Evolutionary conservation across 2,113 vertebrate species (phyloP), one percentile per base, ranked within the genome.

Genomic region (Agelaius phoeniceus): DNA sequence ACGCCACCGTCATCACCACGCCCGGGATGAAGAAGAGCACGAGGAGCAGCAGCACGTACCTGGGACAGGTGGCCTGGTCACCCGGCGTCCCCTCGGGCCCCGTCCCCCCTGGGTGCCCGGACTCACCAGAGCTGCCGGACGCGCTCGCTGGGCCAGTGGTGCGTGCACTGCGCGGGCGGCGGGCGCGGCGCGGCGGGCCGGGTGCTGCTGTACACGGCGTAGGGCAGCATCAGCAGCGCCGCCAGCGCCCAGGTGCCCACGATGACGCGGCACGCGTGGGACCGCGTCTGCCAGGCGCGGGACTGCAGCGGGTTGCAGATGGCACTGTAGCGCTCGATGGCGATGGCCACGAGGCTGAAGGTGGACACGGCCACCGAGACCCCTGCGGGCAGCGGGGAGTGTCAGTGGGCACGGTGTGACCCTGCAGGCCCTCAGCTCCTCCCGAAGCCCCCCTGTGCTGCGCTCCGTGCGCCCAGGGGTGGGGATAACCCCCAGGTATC

Each of bases 251-350:
- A 99, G 2, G 99, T 99, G 55, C 98, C 97, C 2, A 98, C 97
- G 23, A 99, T 99, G 85, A 99, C 99, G 9, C 99, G 98, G 91
- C 98, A 98, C 16, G 99, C 99, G 3, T 99, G 99, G 33, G 99
- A 99, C 28, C 98, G 98, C 0, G 99, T 99, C 97, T 99, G 99
- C 99, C 99, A 99, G 54, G 98, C 98, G 1, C 99, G 98, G 1
- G 99, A 99, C 96, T 99, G 99, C 92, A 99, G 97, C 4, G 99
- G 99, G 93, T 99, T 99, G 95, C 99, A 99, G 97, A 99, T 99
- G 96, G 99, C 99, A 35, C 99, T 99, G 98, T 99, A 99, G 61
- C 99, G 98, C 95, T 99, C 99, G 33, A 99, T 98, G 65, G 99
- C 99, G 31, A 99, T 99, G 97, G 99, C 99, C 95, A 99, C 98